Evolutionary conservation across 1,140 invertebrate genomes (phyloP), one percentile per base, ranked within the genome.

Genomic region (Drosophila dunni): DNA sequence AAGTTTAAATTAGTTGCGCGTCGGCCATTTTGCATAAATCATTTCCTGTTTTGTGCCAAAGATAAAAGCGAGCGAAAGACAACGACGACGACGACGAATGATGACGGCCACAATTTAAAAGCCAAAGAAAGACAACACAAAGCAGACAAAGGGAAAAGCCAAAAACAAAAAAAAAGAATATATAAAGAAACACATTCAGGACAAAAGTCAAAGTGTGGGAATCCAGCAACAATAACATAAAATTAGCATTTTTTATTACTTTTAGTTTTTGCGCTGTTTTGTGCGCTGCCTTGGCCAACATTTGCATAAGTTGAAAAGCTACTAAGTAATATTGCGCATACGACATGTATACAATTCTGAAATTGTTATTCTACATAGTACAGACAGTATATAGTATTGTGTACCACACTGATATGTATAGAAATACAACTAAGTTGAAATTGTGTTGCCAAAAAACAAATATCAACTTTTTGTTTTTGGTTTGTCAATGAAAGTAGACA

Each of bases 211-310:
- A 79, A 77, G 64, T 60, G 17, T 40, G 61, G 34, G 38, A 76
- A 83, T 77, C 73, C 75, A 82, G 62, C 79, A 88, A 83, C 76
- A 88, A 88, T 89, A 88, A 89, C 79, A 88, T 89, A 77, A 88
- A 88, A 88, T 88, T 88, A 83, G 83, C 84, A 88, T 88, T 83
- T 89, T 89, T 83, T 86, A 86, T 88, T 86, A 83, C 79, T 86
- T 88, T 85, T 88, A 86, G 82, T 86, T 86, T 82, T 62, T 54
- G 60, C 45, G 36, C 50, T 63, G 50, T 57, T 45, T 63, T 48
- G 34, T 48, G 40, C 50, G 65, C 51, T 42, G 61, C 36, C 11
- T 56, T 40, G 53, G 51, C 13, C 51, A 54, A 40, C 34, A 83
- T 88, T 88, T 88, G 84, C 83, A 88, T 88, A 89, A 78, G 76